These are phyloP conservation scores for Gambusia yucatana DNA, from an alignment of 2,797 vertebrate species.

Conservation along the genomic window DNA sequence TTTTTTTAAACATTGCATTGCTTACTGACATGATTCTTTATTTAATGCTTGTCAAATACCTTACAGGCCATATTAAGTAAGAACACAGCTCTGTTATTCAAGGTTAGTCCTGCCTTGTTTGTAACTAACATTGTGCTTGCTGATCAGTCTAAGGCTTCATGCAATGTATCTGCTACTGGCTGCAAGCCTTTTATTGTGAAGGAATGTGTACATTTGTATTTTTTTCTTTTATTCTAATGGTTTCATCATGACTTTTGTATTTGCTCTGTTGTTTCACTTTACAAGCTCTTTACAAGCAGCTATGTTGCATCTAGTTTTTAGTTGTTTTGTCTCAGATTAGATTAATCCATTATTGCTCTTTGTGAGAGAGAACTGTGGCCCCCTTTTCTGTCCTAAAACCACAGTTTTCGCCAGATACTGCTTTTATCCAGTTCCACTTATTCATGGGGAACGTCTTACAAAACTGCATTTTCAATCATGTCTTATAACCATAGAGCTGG, in stretches of 20 bases:
- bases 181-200: slow-evolving; percentile 41
- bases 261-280: slow-evolving; percentile 7
- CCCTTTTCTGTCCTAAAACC: slow-evolving; percentile 26
- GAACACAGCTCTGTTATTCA: neutral
- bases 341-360: slow-evolving; percentile 28
- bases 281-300: slow-evolving; percentile 1
- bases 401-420: slow-evolving; percentile 34
- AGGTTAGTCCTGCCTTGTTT: slow-evolving; percentile 12
- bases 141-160: slow-evolving; percentile 22
- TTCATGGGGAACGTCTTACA: slow-evolving; percentile 12
- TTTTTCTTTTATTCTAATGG: slow-evolving; percentile 24
- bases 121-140: slow-evolving; percentile 8
- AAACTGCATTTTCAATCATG: slow-evolving; percentile 37
- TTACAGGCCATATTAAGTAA: neutral
- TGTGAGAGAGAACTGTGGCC: neutral
- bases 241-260: slow-evolving; percentile 22
- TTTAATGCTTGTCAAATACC: slow-evolving; percentile 12
- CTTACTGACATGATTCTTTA: slow-evolving; percentile 8
- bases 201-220: slow-evolving; percentile 50
- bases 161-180: slow-evolving; percentile 33
- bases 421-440: slow-evolving; percentile 15
- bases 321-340: slow-evolving; percentile 29
- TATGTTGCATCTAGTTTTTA: slow-evolving; percentile 10
- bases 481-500: slow-evolving; percentile 11
- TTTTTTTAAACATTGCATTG: neutral